Evolutionary conservation across 2,113 vertebrate genomes (phyloP).

Genomic region (Caretta caretta): DNA sequence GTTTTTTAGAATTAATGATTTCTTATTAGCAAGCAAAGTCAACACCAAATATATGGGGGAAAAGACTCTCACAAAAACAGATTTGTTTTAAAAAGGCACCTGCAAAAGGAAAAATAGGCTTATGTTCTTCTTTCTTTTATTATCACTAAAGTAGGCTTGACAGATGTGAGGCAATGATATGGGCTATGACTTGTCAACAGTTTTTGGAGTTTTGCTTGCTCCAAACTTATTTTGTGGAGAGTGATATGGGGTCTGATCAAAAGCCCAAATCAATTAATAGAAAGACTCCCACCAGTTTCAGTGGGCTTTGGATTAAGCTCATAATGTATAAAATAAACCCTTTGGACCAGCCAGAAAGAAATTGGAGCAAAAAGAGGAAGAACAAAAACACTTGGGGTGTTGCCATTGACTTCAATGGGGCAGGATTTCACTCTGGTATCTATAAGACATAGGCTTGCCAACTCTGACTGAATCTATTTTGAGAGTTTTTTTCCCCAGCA

Average conservation of each 20-base stretch:
- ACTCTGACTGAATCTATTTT: too few species aligned
- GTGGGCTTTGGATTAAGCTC: background rate
- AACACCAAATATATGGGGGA: background rate
- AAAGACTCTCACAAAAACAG: background rate
- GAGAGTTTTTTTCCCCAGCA: too few species aligned
- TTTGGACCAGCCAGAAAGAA: background rate
- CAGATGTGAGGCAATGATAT: background rate
- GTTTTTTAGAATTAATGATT: background rate
- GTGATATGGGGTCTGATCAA: accelerated
- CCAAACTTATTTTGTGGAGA: background rate
- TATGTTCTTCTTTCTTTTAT: background rate
- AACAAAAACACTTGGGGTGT: background rate
- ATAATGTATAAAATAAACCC: background rate
- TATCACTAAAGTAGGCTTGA: background rate
- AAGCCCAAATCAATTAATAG: background rate
- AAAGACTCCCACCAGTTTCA: background rate
- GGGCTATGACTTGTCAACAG: background rate
- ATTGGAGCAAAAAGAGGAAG: background rate
- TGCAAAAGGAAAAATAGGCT: background rate
- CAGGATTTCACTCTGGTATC: background rate
- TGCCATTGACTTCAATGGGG: background rate
- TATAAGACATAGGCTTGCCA: background rate
- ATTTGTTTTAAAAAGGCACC: background rate
- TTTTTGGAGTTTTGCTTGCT: accelerated
- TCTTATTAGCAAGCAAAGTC: background rate